Evolutionary conservation across 2,797 vertebrate species (phyloP), one percentile per base, ranked within the genome.

Genomic region (Numenius phaeopus): DNA sequence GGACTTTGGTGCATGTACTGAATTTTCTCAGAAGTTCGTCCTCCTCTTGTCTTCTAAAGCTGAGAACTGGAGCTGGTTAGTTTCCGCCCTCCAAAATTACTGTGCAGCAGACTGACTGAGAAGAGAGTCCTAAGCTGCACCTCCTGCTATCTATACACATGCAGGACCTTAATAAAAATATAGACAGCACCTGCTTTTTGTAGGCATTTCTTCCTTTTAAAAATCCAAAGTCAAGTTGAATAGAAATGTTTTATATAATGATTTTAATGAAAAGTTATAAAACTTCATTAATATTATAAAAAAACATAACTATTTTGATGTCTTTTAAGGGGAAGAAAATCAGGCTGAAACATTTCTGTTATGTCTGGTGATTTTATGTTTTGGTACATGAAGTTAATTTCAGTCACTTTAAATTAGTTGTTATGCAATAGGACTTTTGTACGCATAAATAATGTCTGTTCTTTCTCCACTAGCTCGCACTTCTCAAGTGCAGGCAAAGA

Each of bases 1-100:
- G 42, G 34, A 19, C 30, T 34, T 73, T 11, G 20, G 21, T 49
- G 34, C 13, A 39, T 19, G 10, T 32, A 17, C 3, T 0, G 0
- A 39, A 3, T 32, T 52, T 58, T 70, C 9, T 49, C 18, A 34
- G 34, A 15, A 73, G 0, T 27, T 12, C 39, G 29, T 59, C 10
- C 21, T 30, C 44, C 32, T 76, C 26, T 49, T 49, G 6, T 30
- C 39, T 79, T 62, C 39, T 80, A 34, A 88, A 59, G 44, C 20
- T 58, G 39, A 55, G 39, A 70, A 57, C 50, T 59, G 20, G 14
- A 7, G 4, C 21, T 49, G 20, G 3, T 65, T 72, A 52, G 17
- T 30, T 50, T 54, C 57, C 11, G 42, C 3, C 27, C 34, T 64
- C 30, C 24, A 55, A 66, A 88, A 59, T 40, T 23, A 22, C 59